phyloP scores from a whole-genome alignment of 2,113 vertebrate genomes.

The Gadus chalcogrammus region DNA sequence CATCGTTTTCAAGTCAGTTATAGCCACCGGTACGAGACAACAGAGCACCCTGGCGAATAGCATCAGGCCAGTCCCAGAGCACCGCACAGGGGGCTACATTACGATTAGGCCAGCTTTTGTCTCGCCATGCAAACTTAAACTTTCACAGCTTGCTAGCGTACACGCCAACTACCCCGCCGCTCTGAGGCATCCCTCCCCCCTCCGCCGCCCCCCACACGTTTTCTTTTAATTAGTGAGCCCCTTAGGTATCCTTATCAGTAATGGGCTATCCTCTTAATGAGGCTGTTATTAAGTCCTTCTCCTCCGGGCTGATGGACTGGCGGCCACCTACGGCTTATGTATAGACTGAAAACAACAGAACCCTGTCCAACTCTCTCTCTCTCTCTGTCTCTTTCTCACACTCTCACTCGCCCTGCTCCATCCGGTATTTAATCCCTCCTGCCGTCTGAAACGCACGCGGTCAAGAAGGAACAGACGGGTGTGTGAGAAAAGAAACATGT shows the following conservation, averaged over 20 bases:
- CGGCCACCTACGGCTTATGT: slow-evolving; percentile 50
- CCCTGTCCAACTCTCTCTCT: slow-evolving; percentile 41
- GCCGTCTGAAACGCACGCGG: neutral
- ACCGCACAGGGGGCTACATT: slow-evolving; percentile 23
- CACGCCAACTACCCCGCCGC: slow-evolving; percentile 40
- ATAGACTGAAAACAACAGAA: slow-evolving; percentile 51
- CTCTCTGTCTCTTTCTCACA: neutral
- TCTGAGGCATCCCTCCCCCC: slow-evolving; percentile 5
- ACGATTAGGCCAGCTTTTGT: slow-evolving; percentile 33
- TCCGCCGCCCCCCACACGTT: slow-evolving; percentile 38
- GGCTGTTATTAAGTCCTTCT: slow-evolving; percentile 67
- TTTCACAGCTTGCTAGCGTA: slow-evolving; percentile 41
- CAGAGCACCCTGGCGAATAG: slow-evolving; percentile 7
- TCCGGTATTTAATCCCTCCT: slow-evolving; percentile 24
- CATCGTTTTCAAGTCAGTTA: slow-evolving; percentile 17
- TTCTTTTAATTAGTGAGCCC: slow-evolving; percentile 67
- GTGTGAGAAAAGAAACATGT: too few relatives aligned
- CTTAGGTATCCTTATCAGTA: slow-evolving; percentile 61
- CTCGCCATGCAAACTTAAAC: slow-evolving; percentile 43
- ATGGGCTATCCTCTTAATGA: slow-evolving; percentile 64
- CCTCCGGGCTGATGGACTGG: slow-evolving; percentile 46
- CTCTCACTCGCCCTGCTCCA: neutral
- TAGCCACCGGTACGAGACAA: slow-evolving; percentile 18
- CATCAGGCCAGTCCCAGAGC: neutral
- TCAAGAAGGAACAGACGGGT: neutral